These are phyloP conservation scores for Drosophila kokeensis DNA, from an alignment of 2,888 invertebrate species.

Conservation along the genomic window DNA sequence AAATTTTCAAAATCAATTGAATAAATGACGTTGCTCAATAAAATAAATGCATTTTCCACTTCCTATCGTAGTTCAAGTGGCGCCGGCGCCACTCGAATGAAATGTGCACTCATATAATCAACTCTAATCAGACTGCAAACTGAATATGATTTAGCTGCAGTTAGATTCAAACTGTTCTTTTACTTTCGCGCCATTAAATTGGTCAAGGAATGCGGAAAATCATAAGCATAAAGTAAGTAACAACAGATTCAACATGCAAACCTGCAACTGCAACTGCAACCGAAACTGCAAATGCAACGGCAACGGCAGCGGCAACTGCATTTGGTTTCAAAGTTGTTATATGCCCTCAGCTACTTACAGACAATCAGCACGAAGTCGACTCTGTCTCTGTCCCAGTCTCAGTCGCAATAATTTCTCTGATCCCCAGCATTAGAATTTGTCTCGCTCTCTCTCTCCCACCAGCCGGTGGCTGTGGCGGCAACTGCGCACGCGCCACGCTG, in stretches of 20 bases:
- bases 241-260: slow-evolving; percentile 47
- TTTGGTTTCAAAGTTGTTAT: slow-evolving; percentile 57
- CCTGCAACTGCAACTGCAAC: slow-evolving; percentile 41
- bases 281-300: slow-evolving; percentile 22
- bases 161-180: slow-evolving; percentile 14
- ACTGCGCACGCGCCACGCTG: slow-evolving; percentile 72
- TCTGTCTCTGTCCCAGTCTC: slow-evolving; percentile 8
- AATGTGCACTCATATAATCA: slow-evolving; percentile 66
- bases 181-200: slow-evolving; percentile 82
- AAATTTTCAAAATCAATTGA: background rate
- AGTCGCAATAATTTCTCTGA: slow-evolving; percentile 58
- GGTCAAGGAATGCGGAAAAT: slow-evolving; percentile 82
- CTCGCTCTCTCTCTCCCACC: slow-evolving; percentile 68
- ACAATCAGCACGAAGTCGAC: slow-evolving; percentile 73
- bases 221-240: slow-evolving; percentile 60
- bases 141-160: slow-evolving; percentile 24
- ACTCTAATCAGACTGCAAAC: slow-evolving; percentile 57
- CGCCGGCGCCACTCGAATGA: slow-evolving; percentile 62
- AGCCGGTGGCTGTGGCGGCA: slow-evolving; percentile 57
- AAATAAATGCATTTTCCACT: slow-evolving; percentile 1
- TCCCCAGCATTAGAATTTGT: slow-evolving; percentile 76
- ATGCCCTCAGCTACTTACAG: slow-evolving; percentile 78
- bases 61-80: slow-evolving; percentile 16
- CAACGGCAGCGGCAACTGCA: slow-evolving; percentile 12
- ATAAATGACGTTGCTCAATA: background rate